Conservation (phyloP, 2,888 invertebrate species). For the Eristalis pertinax region DNA sequence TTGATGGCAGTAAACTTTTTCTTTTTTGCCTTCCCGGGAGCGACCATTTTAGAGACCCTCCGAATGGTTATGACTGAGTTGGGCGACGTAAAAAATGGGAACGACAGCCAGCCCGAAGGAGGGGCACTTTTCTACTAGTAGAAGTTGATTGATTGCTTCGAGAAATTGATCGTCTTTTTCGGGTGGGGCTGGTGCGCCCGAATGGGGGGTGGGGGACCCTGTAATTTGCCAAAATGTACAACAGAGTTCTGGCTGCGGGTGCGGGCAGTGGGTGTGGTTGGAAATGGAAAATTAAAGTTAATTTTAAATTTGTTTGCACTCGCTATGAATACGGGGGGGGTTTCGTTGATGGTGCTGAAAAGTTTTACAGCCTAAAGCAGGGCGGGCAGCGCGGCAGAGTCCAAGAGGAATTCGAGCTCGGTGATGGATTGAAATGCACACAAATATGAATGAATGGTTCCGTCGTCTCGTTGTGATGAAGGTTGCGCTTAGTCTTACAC, state of each 20-base stretch:
- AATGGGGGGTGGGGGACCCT: no score
- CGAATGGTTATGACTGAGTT: background rate
- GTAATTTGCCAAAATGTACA: background rate
- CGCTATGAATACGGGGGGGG: background rate
- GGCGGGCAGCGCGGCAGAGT: background rate
- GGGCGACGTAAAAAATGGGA: constrained; percentile 8
- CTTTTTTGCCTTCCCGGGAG: background rate
- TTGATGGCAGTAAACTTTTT: constrained; percentile 13
- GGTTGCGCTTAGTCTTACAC: background rate
- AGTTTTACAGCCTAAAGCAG: background rate
- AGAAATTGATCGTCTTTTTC: constrained; percentile 24
- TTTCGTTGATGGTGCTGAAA: background rate
- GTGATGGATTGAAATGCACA: background rate
- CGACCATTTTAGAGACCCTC: background rate
- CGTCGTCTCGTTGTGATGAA: background rate
- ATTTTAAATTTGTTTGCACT: background rate
- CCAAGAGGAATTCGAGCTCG: background rate
- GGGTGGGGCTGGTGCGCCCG: background rate
- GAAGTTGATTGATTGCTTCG: constrained; percentile 43
- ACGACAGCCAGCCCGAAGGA: background rate
- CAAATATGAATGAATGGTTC: background rate
- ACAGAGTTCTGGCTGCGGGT: background rate
- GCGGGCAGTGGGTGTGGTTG: background rate
- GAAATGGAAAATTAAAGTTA: background rate
- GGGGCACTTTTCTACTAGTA: constrained; percentile 6